These are phyloP conservation scores for Tyria jacobaeae DNA, from an alignment of 2,888 invertebrate genomes.

Conservation along the genomic window DNA sequence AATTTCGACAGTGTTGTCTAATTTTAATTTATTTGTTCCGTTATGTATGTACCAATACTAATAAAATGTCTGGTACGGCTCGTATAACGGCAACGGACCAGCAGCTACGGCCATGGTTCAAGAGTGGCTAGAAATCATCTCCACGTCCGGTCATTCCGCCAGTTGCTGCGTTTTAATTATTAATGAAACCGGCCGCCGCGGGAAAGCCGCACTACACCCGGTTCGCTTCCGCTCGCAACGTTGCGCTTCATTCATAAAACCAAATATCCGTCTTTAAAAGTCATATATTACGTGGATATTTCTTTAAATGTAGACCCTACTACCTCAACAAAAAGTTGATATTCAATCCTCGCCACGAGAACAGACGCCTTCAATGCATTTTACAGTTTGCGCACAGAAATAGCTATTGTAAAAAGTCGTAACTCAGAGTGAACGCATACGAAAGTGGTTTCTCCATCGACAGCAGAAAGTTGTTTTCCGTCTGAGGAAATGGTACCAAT, in stretches of 20 bases:
- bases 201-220: conserved; percentile 85
- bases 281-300: conserved; percentile 49
- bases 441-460: conserved; percentile 81
- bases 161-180: conserved; percentile 84
- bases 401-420: conserved; percentile 81
- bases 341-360: conserved; percentile 38
- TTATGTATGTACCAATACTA: conserved; percentile 41
- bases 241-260: conserved; percentile 86
- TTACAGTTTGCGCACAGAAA: conserved; percentile 67
- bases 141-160: conserved; percentile 83
- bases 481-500: conserved; percentile 71
- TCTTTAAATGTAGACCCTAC: conserved; percentile 63
- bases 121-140: conserved; percentile 83
- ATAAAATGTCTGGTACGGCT: conserved; percentile 42
- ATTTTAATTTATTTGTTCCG: conserved; percentile 54
- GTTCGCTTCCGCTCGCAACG: conserved; percentile 84
- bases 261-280: conserved; percentile 51
- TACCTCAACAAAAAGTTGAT: conserved; percentile 46
- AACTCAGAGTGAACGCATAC: conserved; percentile 72
- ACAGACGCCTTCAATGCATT: conserved; percentile 54
- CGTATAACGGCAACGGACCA: conserved; percentile 52
- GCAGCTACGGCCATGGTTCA: conserved; percentile 65
- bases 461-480: conserved; percentile 83
- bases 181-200: conserved; percentile 84
- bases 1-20: conserved; percentile 39